Conservation (phyloP, 37 sponge, comb jelly and placozoan species). For the Agelas oroides region DNA sequence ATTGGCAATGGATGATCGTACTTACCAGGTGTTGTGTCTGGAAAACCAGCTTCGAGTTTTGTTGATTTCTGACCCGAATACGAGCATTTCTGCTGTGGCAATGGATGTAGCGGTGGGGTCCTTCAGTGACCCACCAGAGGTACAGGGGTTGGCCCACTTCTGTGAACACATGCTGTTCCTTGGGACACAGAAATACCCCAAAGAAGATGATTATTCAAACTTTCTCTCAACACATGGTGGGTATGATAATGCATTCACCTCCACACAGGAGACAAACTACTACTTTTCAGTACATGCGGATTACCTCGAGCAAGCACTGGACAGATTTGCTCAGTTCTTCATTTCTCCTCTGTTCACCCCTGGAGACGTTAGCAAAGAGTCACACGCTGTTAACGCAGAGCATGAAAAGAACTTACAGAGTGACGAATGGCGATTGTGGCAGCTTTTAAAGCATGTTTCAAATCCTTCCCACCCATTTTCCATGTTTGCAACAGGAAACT, state of each 20-base stretch:
- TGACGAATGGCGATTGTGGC: slow-evolving; percentile 79
- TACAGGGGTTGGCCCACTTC: slow-evolving; percentile 94
- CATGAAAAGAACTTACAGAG: slow-evolving; percentile 70
- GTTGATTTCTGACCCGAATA: slow-evolving; percentile 81
- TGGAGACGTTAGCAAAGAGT: slow-evolving; percentile 65
- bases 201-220: slow-evolving; percentile 64
- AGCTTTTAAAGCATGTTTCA: slow-evolving; percentile 75
- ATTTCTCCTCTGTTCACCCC: slow-evolving; percentile 79
- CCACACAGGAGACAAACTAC: slow-evolving; percentile 92
- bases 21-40: slow-evolving; percentile 59
- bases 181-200: slow-evolving; percentile 90
- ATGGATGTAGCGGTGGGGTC: slow-evolving; percentile 88
- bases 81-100: slow-evolving; percentile 76
- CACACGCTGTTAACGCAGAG: slow-evolving; percentile 92
- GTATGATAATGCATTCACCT: slow-evolving; percentile 92
- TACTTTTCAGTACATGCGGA: slow-evolving; percentile 72
- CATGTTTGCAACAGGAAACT: slow-evolving; percentile 69
- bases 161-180: slow-evolving; percentile 99
- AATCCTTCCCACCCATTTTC: slow-evolving; percentile 73
- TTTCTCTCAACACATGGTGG: slow-evolving; percentile 88
- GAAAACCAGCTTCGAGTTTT: slow-evolving; percentile 77
- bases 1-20: slow-evolving; percentile 22
- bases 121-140: slow-evolving; percentile 73
- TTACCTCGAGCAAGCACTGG: slow-evolving; percentile 74
- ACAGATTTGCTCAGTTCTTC: slow-evolving; percentile 92